Evolutionary conservation across 1,140 invertebrate species (phyloP), one percentile per base, ranked within the genome.

Genomic region (Zaprionus tsacasi): DNA sequence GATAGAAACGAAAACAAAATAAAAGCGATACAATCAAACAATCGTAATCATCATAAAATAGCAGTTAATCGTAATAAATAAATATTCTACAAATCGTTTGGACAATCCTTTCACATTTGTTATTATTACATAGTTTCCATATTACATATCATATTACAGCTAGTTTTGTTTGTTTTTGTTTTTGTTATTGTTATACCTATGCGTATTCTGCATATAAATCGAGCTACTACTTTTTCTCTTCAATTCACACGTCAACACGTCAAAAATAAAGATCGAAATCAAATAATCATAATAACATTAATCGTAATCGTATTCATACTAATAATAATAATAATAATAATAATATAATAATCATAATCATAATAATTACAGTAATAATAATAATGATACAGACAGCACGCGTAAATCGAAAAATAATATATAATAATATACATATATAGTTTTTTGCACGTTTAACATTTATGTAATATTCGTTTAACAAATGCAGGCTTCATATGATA

Each of bases 21-120:
- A 55, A 55, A 8, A 43, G 40, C 13, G 27, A 55, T 30, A 30
- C 12, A 54, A 13, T 10, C 12, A 54, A 13, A 6, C 12, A 52
- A 54, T 54, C 13, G 13, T 13, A 30, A 52, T 52, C 17, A 21
- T 30, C 27, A 30, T 30, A 52, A 15, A 27, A 52, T 6, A 21
- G 6, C 6, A 3, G 3, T 27, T 6, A 52, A 55, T 12, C 50
- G 52, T 69, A 69, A 70, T 74, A 74, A 74, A 74, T 69, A 74
- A 75, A 63, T 50, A 69, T 63, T 74, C 66, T 74, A 48, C 12
- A 54, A 64, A 73, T 73, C 70, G 65, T 73, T 74, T 70, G 50
- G 57, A 74, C 71, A 74, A 71, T 76, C 48, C 65, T 76, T 71
- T 76, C 73, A 76, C 73, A 71, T 71, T 76, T 71, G 73, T 76